Evolutionary conservation across 2,888 invertebrate genomes (phyloP), one percentile per base, ranked within the genome.

Genomic region (Drosophila algonquin): DNA sequence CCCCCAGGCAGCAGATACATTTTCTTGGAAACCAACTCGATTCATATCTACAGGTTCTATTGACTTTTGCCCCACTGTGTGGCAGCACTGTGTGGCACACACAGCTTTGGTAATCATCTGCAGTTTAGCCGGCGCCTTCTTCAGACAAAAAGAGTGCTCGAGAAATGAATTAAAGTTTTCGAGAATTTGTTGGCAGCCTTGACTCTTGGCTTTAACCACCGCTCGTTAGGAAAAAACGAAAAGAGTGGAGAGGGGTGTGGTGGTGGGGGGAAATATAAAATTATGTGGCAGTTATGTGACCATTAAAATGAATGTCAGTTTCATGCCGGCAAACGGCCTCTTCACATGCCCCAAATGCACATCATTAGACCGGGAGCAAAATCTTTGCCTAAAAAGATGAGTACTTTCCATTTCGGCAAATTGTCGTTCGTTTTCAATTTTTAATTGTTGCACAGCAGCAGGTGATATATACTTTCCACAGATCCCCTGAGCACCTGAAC

Each of bases 141-240:
- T 64, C 73, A 59, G 54, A 59, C 50, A 73, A 72, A 51, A 64
- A 61, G 62, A 62, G 77, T 57, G 47, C 72, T 72, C 63, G 56
- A 74, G 48, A 69, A 75, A 74, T 72, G 62, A 64, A 72, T 71
- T 59, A 75, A 77, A 79, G 59, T 65, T 73, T 32, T 59, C 51
- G 63, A 75, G 30, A 74, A 59, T 65, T 63, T 55, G 32, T 54
- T 18, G 24, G 40, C 54, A 60, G 75, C 61, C 69, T 55, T 75
- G 61, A 48, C 61, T 60, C 59, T 61, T 46, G 71, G 54, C 58
- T 58, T 48, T 48, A 18, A 61, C 61, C 58, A 50, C 35, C 32
- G 44, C 67, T 67, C 67, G 67, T 67, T 67, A 67, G 57, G 56
- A 4, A 0, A 5, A 24, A 24, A 24, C 1, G 7, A 16, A 10